Evolutionary conservation across 2,797 vertebrate species (phyloP), one percentile per base, ranked within the genome.

Genomic region (Danio choprae): DNA sequence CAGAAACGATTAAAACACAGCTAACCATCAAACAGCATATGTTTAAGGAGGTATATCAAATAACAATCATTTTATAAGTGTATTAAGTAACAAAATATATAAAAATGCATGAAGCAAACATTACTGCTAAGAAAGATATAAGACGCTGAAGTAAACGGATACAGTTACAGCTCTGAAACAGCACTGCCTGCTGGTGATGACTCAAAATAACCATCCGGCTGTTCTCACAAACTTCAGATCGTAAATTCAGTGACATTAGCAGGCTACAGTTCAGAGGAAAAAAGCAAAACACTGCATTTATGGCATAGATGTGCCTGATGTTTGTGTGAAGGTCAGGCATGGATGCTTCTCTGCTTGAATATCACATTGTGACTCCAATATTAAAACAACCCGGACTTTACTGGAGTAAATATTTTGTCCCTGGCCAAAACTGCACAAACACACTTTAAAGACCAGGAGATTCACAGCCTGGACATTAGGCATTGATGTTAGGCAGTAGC

Each of bases 121-220:
- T 15, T 41, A 20, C 5, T 41, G 7, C n/a, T 55, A 9, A 15
- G 20, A 40, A 13, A n/a, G 29, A 6, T 38, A 12, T 36, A 18
- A 69, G 0, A 36, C 7, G 9, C 6, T 12, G 74, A 46, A 41
- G 4, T 20, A 51, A 22, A 18, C 18, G 12, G 51, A 12, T 3
- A 13, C 15, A 41, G 20, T 12, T 5, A 36, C n/a, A 68, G 65
- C 48, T 56, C 90, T 46, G 68, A 78, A 85, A 84, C 69, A 76
- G 80, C 82, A 68, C 82, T 65, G 51, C 67, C 84, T 83, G 71
- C 74, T 87, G 82, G 84, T 51, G 90, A 89, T 87, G 5, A 74
- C 53, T 43, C 1, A 8, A 22, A 63, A 79, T 53, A 43, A 41
- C 56, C 40, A 44, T n/a, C 38, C 20, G 9, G 3, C 36, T 41